Base-by-base conservation (phyloP, 2,888 invertebrate species). In the Watsonalla cultraria region DNA sequence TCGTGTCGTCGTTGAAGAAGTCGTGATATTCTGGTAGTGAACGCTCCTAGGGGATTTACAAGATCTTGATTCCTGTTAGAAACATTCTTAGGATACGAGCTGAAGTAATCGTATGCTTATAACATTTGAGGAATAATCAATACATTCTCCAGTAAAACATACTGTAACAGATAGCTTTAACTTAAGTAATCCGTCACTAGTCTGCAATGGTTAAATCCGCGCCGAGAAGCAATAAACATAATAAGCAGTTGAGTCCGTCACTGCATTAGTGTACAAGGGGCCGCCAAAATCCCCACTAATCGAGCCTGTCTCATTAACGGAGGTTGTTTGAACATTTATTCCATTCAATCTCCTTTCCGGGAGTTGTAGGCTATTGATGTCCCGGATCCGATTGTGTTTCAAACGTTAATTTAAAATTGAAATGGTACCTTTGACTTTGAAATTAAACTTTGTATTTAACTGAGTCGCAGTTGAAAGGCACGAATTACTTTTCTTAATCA, bases 251-350 rank as follows among this genome's bases (percentile, higher is more conserved):
- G 9, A 42, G 42, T 7, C 45, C 33, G 24, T 51, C 50, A 8
- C 35, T 45, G 47, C 47, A n/a, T 46, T 39, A 34, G 33, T 47
- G 5, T 39, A 24, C 46, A 49, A 49, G 33, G 51, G 55, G 55
- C 54, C 57, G 56, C 56, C 70, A 55, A 75, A 72, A 74, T 73
- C 68, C 72, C 55, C 66, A 62, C 70, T 76, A 77, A 78, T 74
- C 72, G 73, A 69, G 73, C 64, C 60, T 62, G 66, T 60, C 73
- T 80, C 78, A 78, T 80, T 80, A 79, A 68, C 64, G 66, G 69
- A 74, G 79, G 70, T 66, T 61, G 68, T 66, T 69, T 65, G 66
- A 65, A 59, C 53, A 62, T 70, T 73, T 72, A 73, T 74, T 72
- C 67, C 70, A 64, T 60, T 67, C 63, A 56, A 55, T 54, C 54